Conservation (phyloP, 2,113 vertebrate species). For the Nycticorax nycticorax region DNA sequence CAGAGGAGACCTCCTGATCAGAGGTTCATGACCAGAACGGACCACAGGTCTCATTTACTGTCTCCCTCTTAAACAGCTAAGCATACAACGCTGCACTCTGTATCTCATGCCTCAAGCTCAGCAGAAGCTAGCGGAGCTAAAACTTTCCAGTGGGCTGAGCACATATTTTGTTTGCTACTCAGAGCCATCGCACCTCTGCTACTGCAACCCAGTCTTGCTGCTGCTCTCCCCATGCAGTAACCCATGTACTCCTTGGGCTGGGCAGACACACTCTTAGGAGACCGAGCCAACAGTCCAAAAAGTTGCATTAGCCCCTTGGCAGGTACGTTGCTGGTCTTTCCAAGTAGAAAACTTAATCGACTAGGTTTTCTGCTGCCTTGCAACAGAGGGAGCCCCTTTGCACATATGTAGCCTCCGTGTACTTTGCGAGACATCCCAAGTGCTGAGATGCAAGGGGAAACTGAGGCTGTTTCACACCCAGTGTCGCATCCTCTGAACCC, state of each 20-base stretch:
- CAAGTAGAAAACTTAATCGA: neutral
- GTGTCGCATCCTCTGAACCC: neutral
- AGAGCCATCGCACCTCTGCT: rapidly evolving
- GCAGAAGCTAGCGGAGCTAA: neutral
- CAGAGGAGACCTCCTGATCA: neutral
- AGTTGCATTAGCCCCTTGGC: neutral
- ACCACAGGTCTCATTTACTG: neutral
- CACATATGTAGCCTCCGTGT: neutral
- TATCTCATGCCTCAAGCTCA: rapidly evolving
- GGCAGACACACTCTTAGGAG: neutral
- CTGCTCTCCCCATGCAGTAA: neutral
- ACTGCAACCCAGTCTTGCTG: neutral
- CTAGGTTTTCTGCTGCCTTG: neutral
- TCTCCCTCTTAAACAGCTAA: neutral
- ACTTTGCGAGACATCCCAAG: neutral
- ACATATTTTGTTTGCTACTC: rapidly evolving
- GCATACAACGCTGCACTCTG: rapidly evolving
- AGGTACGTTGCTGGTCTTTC: neutral
- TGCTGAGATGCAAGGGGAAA: rapidly evolving
- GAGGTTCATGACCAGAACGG: neutral
- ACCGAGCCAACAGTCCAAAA: neutral
- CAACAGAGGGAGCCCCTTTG: neutral
- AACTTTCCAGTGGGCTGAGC: neutral
- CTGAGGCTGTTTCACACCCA: neutral
- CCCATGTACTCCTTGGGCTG: rapidly evolving